Conservation (phyloP, 2,113 vertebrate genomes). For the Catharus minimus region DNA sequence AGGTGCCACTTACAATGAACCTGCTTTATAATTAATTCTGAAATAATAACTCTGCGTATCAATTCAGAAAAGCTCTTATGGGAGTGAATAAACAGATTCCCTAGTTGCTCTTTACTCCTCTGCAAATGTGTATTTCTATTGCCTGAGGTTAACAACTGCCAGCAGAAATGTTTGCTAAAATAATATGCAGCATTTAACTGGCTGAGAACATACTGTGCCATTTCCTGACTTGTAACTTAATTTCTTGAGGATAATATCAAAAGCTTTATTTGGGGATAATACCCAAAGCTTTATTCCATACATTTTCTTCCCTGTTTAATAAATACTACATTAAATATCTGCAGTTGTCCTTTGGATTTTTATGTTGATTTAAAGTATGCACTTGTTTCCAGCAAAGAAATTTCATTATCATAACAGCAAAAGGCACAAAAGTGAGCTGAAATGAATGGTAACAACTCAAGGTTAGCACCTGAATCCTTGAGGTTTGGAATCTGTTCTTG, state of each 20-base stretch:
- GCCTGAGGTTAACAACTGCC: slow-evolving; percentile 21
- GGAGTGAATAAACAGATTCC: slow-evolving; percentile 14
- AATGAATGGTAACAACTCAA: background rate
- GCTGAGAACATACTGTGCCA: background rate
- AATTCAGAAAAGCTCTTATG: slow-evolving; percentile 4
- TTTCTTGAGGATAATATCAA: background rate
- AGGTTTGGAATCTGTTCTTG: background rate
- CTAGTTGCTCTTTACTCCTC: slow-evolving; percentile 8
- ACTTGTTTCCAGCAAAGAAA: background rate
- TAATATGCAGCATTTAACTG: background rate
- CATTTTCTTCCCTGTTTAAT: background rate
- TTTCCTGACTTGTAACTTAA: background rate
- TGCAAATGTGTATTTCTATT: slow-evolving; percentile 11
- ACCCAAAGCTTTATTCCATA: background rate
- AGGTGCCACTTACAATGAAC: background rate
- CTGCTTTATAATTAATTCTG: slow-evolving; percentile 22
- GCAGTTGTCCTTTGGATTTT: background rate
- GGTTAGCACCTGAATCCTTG: background rate
- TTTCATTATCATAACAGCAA: background rate
- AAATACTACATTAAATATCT: background rate
- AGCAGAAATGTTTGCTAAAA: slow-evolving; percentile 30
- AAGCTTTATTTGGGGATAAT: background rate
- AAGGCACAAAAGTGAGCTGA: background rate
- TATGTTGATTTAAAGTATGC: background rate
- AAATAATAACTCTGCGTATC: background rate